Base-by-base conservation (phyloP, 2,888 invertebrate genomes). In the Dione vanillae region DNA sequence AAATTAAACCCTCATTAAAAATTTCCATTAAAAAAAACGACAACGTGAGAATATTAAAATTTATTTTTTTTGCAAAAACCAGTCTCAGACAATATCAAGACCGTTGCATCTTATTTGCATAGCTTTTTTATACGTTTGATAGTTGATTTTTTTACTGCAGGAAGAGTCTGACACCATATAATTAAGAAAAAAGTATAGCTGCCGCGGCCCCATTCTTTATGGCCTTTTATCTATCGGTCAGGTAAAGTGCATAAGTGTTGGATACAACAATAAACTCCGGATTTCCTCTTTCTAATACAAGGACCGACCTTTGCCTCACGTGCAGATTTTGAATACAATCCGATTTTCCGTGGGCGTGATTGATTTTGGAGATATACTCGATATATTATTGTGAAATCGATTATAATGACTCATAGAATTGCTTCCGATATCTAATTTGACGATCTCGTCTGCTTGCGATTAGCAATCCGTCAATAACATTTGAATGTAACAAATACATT, bases 21-120 rank as follows among this genome's bases (percentile, higher is more conserved):
- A 87, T 85, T 88, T 90, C 80, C 80, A 75, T 76, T 86, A 89
- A 89, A 56, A 89, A 79, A 79, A 78, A 83, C 77, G 85, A 85
- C 91, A 91, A 93, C 92, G 92, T 92, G 92, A 91, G 93, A 93
- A 92, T 90, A 93, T 93, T 92, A 93, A 89, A 86, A 78, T 78
- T 74, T 71, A 83, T 89, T 86, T 84, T 88, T 88, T 86, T 84
- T 67, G 72, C 77, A 74, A 85, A 84, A 84, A 87, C 78, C 78
- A 70, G 74, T 78, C 68, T 61, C 37, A 62, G 71, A 85, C 82
- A 84, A 84, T 80, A 78, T 80, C 73, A 71, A 82, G 81, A 89
- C 92, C 85, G 92, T 92, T 93, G 88, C 85, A 85, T 78, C 79
- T 82, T 76, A 91, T 92, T 91, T 91, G 91, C 91, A 91, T 92